Conservation (phyloP, 2,888 invertebrate genomes). For the Colletes collaris region DNA sequence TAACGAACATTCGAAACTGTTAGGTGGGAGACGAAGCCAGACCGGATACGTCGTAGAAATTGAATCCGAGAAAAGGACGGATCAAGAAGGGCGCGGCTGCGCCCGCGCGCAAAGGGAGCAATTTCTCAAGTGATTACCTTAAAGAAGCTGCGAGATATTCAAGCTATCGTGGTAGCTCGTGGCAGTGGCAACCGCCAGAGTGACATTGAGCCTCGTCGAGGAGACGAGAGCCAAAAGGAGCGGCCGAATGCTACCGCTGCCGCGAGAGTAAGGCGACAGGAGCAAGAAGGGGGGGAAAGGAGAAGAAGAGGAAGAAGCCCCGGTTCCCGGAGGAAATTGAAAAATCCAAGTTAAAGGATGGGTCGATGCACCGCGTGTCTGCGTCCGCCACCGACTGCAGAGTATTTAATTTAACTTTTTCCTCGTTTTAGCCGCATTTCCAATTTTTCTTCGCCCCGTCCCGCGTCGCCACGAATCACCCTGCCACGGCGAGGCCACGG, state of each 20-base stretch:
- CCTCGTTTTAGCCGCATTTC: constrained; percentile 74
- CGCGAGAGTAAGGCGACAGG: constrained; percentile 17
- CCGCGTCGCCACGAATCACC: constrained; percentile 32
- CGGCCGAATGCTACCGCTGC: constrained; percentile 9
- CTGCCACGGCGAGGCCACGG: neutral
- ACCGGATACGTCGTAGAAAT: constrained; percentile 59
- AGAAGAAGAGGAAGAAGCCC: constrained; percentile 56
- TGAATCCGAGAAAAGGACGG: constrained; percentile 57
- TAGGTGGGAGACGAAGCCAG: neutral
- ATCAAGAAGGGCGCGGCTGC: constrained; percentile 8
- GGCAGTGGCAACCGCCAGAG: constrained; percentile 27
- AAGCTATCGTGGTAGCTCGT: constrained; percentile 49
- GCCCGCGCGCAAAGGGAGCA: constrained; percentile 50
- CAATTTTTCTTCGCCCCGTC: constrained; percentile 70
- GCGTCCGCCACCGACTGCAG: constrained; percentile 63
- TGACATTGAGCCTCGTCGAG: constrained; percentile 51
- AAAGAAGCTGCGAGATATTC: constrained; percentile 66
- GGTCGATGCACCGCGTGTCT: constrained; percentile 59
- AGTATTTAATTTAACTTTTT: constrained; percentile 78
- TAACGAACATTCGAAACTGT: too few species aligned
- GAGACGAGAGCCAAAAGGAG: neutral
- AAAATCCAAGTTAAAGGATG: constrained; percentile 76
- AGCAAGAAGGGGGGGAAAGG: constrained; percentile 1
- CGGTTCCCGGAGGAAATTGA: constrained; percentile 74
- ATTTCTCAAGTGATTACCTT: constrained; percentile 72